These are phyloP conservation scores for Crypturellus undulatus DNA, from an alignment of 2,113 vertebrate genomes.

Conservation along the genomic window DNA sequence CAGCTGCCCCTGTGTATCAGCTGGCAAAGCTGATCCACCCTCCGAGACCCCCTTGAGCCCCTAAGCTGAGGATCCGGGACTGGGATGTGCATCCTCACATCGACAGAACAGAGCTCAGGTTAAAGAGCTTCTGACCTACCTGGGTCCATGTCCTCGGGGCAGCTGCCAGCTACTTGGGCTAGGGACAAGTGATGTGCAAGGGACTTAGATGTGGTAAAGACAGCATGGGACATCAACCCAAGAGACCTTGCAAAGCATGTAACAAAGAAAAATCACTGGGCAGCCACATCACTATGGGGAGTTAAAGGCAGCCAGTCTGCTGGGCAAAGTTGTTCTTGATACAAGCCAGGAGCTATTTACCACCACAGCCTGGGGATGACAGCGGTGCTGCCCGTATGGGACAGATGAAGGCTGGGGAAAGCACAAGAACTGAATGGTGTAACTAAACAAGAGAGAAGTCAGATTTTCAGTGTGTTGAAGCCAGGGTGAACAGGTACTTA, in stretches of 20 bases:
- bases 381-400: not conserved
- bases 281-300: not conserved
- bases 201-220: not conserved
- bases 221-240: not conserved
- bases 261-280: not conserved
- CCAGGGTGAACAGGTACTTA: not conserved
- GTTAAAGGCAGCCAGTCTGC: not conserved
- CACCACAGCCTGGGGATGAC: not conserved
- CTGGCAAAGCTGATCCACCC: not conserved
- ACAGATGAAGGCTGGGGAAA: not conserved
- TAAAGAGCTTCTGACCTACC: not conserved
- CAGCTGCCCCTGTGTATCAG: not conserved
- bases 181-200: not conserved
- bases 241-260: not conserved
- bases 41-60: not conserved
- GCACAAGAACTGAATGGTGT: not conserved
- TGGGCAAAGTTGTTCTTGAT: not conserved
- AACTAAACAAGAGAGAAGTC: not conserved
- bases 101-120: not conserved
- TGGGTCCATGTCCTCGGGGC: not conserved
- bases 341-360: not conserved
- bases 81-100: not conserved
- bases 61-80: not conserved
- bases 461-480: accelerated
- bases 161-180: not conserved